Base-by-base conservation (phyloP, 2,113 vertebrate genomes). In the Otis tarda region DNA sequence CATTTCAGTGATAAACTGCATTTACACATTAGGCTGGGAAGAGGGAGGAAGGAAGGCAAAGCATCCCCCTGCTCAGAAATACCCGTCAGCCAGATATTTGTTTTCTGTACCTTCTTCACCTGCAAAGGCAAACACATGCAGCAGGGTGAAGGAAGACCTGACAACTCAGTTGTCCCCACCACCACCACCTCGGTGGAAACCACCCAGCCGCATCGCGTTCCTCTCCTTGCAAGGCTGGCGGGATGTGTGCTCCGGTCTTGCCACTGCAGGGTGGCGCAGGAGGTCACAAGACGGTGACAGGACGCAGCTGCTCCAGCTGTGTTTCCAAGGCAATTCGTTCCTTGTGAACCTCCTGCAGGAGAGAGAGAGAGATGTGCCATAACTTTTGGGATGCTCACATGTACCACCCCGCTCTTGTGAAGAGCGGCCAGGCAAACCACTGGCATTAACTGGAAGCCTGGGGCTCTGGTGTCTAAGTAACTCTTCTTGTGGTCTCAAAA, bases 311-410 rank as follows among this genome's bases (percentile, higher is more conserved):
- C 70, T 99, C 99, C 98, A 99, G 96, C 97, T 99, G 99, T 4
- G 98, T 98, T 98, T 99, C 99, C 98, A 99, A 91, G 75, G 99
- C 98, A 96, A 99, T 98, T 80, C 99, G 98, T 75, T 99, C 98
- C 96, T 98, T 98, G 97, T 99, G 99, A 94, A 99, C 98, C 92
- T 99, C 99, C 99, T 99, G 97, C 93, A 73, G 89, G 78, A 90
- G 12, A 57, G 30, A 95, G 89, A 37, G 37, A 93, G 49, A 97
- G 80, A 87, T 15, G 81, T 0, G 31, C 37, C 35, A 22, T 20
- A 49, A 60, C 16, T 70, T 55, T 25, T 16, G 49, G 35, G 63
- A 71, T 59, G 70, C 18, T 30, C 2, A 0, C 31, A 15, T 1
- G 37, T 19, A 67, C 22, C 59, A 43, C 9, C 12, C 30, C 1